Evolutionary conservation across 2,113 vertebrate genomes (phyloP).

Genomic region (Himantopus leucocephalus): DNA sequence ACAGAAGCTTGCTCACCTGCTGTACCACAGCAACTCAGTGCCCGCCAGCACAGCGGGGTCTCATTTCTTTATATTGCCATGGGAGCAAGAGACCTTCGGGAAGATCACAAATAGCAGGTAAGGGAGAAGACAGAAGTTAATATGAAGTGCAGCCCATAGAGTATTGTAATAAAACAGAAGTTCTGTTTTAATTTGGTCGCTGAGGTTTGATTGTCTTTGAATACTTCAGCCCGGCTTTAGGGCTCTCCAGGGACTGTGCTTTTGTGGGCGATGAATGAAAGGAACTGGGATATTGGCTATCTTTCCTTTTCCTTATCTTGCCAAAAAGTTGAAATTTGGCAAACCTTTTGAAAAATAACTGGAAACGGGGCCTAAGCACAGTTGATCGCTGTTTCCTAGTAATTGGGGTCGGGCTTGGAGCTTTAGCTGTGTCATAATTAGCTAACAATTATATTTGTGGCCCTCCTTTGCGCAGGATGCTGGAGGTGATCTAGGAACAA

Average conservation of each 20-base stretch:
- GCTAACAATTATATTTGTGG: neutral
- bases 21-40: neutral
- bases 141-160: neutral
- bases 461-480: neutral
- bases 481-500: neutral
- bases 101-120: neutral
- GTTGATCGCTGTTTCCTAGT: neutral
- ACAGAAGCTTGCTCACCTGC: accelerated
- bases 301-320: neutral
- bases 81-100: neutral
- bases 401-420: neutral
- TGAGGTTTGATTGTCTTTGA: neutral
- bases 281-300: neutral
- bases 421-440: neutral
- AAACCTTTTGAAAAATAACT: neutral
- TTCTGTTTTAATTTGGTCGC: neutral
- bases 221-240: neutral
- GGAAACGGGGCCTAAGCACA: neutral
- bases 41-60: neutral
- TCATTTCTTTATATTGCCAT: neutral
- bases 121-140: neutral
- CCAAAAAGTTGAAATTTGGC: neutral
- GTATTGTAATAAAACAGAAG: neutral
- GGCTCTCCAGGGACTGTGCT: neutral
- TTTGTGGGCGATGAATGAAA: neutral